Conservation (phyloP, 2,797 vertebrate species). For the Morus bassanus region DNA sequence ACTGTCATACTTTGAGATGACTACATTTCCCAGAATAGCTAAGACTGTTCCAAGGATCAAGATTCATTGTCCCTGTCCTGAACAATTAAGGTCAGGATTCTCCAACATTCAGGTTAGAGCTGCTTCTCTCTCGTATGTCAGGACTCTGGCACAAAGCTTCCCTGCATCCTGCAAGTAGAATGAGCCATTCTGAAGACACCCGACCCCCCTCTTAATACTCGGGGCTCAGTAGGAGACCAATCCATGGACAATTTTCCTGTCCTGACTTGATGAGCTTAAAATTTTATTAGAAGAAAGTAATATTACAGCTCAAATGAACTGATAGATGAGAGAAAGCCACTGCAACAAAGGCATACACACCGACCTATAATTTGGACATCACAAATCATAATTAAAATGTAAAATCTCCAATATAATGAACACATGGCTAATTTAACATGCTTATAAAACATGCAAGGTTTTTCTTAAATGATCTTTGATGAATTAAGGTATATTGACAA, state of each 20-base stretch:
- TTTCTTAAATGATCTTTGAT: constrained; percentile 15
- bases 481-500: constrained; percentile 17
- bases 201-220: background rate
- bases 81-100: constrained; percentile 62
- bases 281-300: constrained; percentile 60
- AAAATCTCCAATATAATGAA: constrained; percentile 48
- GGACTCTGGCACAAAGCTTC: background rate
- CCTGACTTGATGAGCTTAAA: constrained; percentile 47
- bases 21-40: constrained; percentile 64
- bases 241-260: constrained; percentile 59
- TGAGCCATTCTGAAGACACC: background rate
- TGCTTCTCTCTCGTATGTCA: background rate
- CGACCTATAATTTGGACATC: constrained; percentile 58
- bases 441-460: constrained; percentile 48
- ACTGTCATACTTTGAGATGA: constrained; percentile 53
- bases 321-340: constrained; percentile 44
- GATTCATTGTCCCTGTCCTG: constrained; percentile 65
- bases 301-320: constrained; percentile 44
- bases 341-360: constrained; percentile 18
- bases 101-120: constrained; percentile 24
- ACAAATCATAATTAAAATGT: constrained; percentile 62
- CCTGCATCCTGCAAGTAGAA: background rate
- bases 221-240: constrained; percentile 43
- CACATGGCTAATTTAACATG: constrained; percentile 37
- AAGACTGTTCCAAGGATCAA: constrained; percentile 45